phyloP scores from a whole-genome alignment of 2,113 vertebrate species.

The Dinomys branickii region DNA sequence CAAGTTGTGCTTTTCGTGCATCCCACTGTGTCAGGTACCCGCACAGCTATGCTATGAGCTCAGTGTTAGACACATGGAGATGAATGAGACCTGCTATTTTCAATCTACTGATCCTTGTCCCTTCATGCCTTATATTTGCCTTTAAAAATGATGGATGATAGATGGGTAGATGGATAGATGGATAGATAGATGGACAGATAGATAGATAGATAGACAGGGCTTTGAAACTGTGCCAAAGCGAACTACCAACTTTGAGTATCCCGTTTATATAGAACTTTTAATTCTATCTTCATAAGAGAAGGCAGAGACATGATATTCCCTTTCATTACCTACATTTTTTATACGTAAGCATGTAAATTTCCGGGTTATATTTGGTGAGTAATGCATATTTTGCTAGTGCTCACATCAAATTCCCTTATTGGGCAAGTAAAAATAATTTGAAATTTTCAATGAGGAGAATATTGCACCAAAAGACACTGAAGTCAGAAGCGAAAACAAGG shows the following conservation, averaged over 20 bases:
- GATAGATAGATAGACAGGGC: not conserved
- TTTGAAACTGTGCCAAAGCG: not conserved
- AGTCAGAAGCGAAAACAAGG: constrained; percentile 67
- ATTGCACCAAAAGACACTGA: constrained; percentile 41
- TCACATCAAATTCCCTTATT: constrained; percentile 30
- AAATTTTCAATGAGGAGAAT: constrained; percentile 58
- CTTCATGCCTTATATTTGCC: not conserved
- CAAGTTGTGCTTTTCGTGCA: not conserved
- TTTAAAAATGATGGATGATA: not conserved
- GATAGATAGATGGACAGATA: not conserved
- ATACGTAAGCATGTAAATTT: not conserved
- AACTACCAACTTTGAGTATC: not conserved
- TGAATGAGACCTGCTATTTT: not conserved
- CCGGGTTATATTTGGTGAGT: not conserved
- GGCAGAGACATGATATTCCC: not conserved
- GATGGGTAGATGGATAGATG: not conserved
- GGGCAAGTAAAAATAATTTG: constrained; percentile 59
- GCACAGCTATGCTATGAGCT: not conserved
- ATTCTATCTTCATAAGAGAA: not conserved
- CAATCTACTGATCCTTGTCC: not conserved
- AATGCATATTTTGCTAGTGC: constrained; percentile 42
- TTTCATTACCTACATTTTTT: not conserved
- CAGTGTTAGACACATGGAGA: not conserved
- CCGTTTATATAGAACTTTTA: not conserved
- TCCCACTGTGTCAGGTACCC: not conserved